Conservation (phyloP, 1,140 invertebrate species). For the Drosophila tsacasi region DNA sequence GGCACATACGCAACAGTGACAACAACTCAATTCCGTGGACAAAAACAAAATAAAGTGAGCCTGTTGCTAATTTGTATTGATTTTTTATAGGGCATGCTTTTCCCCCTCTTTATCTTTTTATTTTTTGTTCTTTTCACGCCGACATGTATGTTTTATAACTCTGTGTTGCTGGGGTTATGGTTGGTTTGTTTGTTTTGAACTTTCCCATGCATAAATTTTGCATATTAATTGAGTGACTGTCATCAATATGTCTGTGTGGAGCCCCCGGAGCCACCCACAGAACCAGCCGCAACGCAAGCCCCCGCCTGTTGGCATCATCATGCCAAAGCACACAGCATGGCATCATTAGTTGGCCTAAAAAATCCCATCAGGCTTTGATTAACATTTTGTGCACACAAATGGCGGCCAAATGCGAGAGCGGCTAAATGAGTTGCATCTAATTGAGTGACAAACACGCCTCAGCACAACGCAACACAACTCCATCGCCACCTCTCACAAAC, state of each 20-base stretch:
- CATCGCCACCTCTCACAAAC: constrained; percentile 64
- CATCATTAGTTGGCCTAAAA: constrained; percentile 74
- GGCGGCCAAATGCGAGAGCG: constrained; percentile 47
- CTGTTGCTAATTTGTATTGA: constrained; percentile 75
- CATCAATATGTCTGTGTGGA: constrained; percentile 52
- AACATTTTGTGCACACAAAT: constrained; percentile 79
- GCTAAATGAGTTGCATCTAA: constrained; percentile 81
- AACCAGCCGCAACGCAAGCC: neutral
- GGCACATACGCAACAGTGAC: constrained; percentile 24
- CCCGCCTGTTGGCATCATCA: neutral
- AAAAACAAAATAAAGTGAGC: constrained; percentile 18
- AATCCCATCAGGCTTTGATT: constrained; percentile 79
- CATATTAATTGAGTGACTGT: constrained; percentile 78
- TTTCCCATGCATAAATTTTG: constrained; percentile 83
- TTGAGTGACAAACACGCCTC: constrained; percentile 75
- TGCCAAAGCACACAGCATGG: constrained; percentile 1
- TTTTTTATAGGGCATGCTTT: constrained; percentile 54
- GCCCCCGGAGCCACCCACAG: neutral
- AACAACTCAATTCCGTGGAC: constrained; percentile 19
- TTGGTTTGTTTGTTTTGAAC: constrained; percentile 74
- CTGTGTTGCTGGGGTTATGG: constrained; percentile 45
- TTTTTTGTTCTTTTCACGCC: constrained; percentile 2
- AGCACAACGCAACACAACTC: constrained; percentile 21
- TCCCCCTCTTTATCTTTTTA: constrained; percentile 3
- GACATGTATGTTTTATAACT: constrained; percentile 37